phyloP scores from a whole-genome alignment of 2,113 vertebrate species.

The Sciurus niger region DNA sequence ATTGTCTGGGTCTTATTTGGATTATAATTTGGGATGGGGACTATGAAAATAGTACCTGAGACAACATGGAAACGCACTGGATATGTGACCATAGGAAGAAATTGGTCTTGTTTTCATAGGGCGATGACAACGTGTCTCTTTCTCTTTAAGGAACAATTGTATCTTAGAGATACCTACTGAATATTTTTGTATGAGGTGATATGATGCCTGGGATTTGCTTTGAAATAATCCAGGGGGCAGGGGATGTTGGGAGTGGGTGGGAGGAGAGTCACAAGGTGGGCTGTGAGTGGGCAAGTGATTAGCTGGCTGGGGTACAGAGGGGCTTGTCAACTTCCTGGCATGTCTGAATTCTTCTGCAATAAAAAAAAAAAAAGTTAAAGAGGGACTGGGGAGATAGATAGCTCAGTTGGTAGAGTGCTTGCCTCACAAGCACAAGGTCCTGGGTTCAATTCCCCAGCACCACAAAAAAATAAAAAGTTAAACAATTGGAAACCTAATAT shows the following conservation, averaged over 20 bases:
- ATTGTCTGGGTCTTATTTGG: neutral
- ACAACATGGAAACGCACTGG: neutral
- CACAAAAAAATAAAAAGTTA: neutral
- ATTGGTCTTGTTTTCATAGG: neutral
- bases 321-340: neutral
- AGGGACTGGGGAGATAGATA: no score
- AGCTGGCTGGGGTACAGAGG: neutral
- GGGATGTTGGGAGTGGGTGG: neutral
- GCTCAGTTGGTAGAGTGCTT: no score
- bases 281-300: neutral
- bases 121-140: neutral
- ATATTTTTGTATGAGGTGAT: conserved; percentile 26
- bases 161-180: conserved; percentile 1
- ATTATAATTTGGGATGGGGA: rapidly evolving
- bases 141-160: neutral
- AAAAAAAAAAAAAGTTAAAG: neutral
- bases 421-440: no score
- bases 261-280: neutral
- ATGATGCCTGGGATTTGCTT: neutral
- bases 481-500: conserved; percentile 30
- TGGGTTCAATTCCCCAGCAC: no score
- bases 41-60: neutral
- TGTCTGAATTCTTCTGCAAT: conserved; percentile 15
- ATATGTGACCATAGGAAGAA: neutral
- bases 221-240: neutral